These are phyloP conservation scores for Troides aeacus DNA, from an alignment of 2,888 invertebrate genomes.

Conservation along the genomic window DNA sequence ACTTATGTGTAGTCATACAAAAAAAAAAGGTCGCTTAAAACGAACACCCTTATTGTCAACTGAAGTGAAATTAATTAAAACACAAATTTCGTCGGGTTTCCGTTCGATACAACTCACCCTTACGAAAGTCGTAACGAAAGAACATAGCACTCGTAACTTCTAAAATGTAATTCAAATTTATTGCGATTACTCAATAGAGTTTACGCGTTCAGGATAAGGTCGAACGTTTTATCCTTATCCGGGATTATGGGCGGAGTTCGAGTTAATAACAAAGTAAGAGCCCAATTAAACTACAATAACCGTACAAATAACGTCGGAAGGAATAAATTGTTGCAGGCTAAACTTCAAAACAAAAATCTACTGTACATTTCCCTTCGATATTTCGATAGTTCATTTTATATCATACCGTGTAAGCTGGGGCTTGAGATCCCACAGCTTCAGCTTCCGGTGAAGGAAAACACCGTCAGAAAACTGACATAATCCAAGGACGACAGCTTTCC, in stretches of 20 bases:
- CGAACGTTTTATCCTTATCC: constrained; percentile 26
- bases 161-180: constrained; percentile 27
- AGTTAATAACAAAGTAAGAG: constrained; percentile 20
- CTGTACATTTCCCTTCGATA: neutral
- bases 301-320: neutral
- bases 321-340: neutral
- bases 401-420: too few species aligned
- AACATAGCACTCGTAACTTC: constrained; percentile 24
- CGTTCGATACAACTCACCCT: constrained; percentile 4
- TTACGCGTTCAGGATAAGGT: constrained; percentile 16
- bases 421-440: too few species aligned
- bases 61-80: neutral
- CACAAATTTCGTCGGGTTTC: neutral
- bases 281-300: constrained; percentile 22
- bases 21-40: too few species aligned
- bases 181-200: constrained; percentile 27
- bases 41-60: too few species aligned
- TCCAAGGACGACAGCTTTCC: too few species aligned
- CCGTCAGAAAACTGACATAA: too few species aligned
- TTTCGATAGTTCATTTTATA: too few species aligned
- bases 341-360: neutral
- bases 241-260: constrained; percentile 23
- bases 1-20: too few species aligned
- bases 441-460: too few species aligned
- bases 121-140: constrained; percentile 16